These are phyloP conservation scores for Pipistrellus pipistrellus DNA, from an alignment of 2,797 vertebrate species.

Conservation along the genomic window DNA sequence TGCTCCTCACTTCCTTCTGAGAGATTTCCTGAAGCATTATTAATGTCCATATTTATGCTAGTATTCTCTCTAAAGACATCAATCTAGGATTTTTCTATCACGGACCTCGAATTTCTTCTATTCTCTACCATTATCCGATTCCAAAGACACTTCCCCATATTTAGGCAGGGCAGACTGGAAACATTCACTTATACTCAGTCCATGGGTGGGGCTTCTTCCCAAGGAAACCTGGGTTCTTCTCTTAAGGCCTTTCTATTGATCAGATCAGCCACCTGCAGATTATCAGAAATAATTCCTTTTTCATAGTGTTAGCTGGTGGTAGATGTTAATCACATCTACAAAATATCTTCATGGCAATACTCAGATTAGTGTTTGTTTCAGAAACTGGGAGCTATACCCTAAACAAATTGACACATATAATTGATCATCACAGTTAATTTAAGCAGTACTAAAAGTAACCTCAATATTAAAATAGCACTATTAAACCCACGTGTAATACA, in stretches of 20 bases:
- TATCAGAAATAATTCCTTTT: neutral
- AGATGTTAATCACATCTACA: neutral
- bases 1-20: neutral
- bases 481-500: neutral
- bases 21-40: neutral
- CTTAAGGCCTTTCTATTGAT: neutral
- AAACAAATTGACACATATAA: neutral
- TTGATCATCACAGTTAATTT: neutral
- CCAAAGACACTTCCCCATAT: neutral
- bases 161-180: neutral
- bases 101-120: neutral
- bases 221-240: neutral
- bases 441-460: neutral
- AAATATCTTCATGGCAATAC: neutral
- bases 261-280: neutral
- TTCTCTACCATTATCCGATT: neutral
- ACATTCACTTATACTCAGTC: neutral
- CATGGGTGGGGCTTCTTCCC: neutral
- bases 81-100: neutral
- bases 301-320: neutral
- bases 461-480: neutral
- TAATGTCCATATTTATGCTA: neutral
- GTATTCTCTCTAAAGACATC: neutral
- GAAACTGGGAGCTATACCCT: neutral
- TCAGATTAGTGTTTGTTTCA: neutral